Base-by-base conservation (phyloP, 1,140 invertebrate genomes). In the Monomorium pharaonis region DNA sequence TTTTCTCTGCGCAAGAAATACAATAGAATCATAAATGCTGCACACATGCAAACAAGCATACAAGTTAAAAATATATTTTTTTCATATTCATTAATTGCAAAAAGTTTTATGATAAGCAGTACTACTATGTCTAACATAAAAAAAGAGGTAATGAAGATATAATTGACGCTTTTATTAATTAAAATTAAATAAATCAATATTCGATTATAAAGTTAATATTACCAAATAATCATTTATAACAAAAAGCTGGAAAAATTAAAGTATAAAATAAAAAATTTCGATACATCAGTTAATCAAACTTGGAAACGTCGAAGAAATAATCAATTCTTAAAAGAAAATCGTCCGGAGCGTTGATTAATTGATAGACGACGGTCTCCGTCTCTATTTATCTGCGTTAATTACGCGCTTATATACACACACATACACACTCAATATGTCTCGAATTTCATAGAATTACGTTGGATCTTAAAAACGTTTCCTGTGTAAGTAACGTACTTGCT, bases 371-470 rank as follows among this genome's bases (percentile, higher is more conserved):
- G 51, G 33, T n/a, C n/a, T 74, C 44, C 0, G 27, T 56, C 12
- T 70, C 24, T 81, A 33, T 37, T 72, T 44, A 81, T 30, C 58
- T 14, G 2, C n/a, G 47, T 21, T 72, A 74, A 83, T 51, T 42
- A 72, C 27, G 27, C 42, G 24, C 37, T 74, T 58, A 69, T 14
- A 44, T 12, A 65, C n/a, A 65, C 21, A 47, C 10, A 47, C 12
- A 24, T n/a, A 42, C n/a, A 30, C 30, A 47, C 37, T 44, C n/a
- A 44, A 24, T 21, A 44, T 12, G 27, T 81, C n/a, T 16, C 0
- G 33, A 51, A 83, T 81, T 72, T 81, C 30, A 16, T 47, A 44
- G 67, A 51, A 83, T 83, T 83, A 83, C 14, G 33, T 14, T 44
- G 51, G 24, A 81, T 81, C 75, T 78, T 72, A 83, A 30, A 9